Evolutionary conservation across 1,140 invertebrate genomes (phyloP).

Genomic region (Cotesia vestalis): DNA sequence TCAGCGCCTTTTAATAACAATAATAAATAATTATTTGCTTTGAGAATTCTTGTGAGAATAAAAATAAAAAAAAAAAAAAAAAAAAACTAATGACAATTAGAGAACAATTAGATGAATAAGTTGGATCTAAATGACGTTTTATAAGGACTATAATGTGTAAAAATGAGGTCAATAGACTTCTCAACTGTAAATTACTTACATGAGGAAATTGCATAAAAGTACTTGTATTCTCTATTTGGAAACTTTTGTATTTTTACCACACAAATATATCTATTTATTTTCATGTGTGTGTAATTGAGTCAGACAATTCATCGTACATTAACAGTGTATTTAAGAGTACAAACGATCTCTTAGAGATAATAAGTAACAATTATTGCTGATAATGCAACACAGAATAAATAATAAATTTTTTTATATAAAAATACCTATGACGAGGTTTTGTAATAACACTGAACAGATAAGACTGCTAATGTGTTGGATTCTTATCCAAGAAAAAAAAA

Average conservation of each 20-base stretch:
- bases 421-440: constrained; percentile 2
- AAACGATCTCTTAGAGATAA: constrained; percentile 23
- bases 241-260: not conserved
- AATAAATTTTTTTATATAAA: not conserved
- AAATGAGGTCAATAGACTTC: constrained; percentile 18
- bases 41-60: not conserved
- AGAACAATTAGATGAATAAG: not conserved
- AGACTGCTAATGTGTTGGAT: no score
- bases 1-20: constrained; percentile 1
- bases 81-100: not conserved
- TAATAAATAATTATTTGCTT: not conserved
- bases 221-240: constrained; percentile 19
- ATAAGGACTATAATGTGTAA: not conserved
- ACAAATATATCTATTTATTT: no score
- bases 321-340: constrained; percentile 10
- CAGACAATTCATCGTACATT: constrained; percentile 20
- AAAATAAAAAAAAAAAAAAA: not conserved
- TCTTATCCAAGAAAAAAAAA: no score
- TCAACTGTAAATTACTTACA: constrained; percentile 8
- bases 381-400: constrained; percentile 13
- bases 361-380: constrained; percentile 20
- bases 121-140: not conserved
- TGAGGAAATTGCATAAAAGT: constrained; percentile 18
- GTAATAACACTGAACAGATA: not conserved
- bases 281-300: not conserved